Conservation (phyloP, 2,113 vertebrate species). For the Pholis gunnellus region DNA sequence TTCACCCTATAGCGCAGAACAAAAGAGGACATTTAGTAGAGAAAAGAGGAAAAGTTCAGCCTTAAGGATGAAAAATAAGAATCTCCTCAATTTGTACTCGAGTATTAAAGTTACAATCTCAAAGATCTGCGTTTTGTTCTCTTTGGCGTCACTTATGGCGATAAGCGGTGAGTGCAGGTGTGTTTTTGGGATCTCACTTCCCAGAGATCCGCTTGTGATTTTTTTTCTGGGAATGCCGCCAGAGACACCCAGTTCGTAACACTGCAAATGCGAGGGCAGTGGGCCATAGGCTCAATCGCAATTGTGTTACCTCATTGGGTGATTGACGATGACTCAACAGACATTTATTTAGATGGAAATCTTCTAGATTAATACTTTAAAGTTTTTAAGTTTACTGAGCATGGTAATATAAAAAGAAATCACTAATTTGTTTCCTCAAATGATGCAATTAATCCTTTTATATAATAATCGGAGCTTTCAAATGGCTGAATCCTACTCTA, state of each 20-base stretch:
- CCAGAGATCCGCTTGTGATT: not conserved
- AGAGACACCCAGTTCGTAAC: not conserved
- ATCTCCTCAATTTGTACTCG: not conserved
- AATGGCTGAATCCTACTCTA: not conserved
- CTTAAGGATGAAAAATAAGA: constrained; percentile 25
- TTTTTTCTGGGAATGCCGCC: not conserved
- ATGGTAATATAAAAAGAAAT: not conserved
- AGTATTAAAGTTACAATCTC: not conserved
- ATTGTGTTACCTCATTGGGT: not conserved
- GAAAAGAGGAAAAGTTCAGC: constrained; percentile 8
- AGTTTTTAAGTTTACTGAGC: not conserved
- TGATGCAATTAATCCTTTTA: constrained; percentile 15
- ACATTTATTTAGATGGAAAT: not conserved
- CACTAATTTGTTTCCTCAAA: not conserved
- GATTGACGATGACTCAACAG: not conserved
- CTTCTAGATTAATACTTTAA: not conserved
- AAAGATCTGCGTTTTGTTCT: not conserved
- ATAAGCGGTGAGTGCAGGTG: not conserved
- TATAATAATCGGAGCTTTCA: not conserved
- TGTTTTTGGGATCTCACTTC: not conserved
- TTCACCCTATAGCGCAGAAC: not conserved
- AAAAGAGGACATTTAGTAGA: not conserved
- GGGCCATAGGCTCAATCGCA: not conserved
- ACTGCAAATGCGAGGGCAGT: not conserved
- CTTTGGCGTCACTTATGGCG: not conserved